Evolutionary conservation across 2,797 vertebrate genomes (phyloP).

Genomic region (Glossophaga mutica): DNA sequence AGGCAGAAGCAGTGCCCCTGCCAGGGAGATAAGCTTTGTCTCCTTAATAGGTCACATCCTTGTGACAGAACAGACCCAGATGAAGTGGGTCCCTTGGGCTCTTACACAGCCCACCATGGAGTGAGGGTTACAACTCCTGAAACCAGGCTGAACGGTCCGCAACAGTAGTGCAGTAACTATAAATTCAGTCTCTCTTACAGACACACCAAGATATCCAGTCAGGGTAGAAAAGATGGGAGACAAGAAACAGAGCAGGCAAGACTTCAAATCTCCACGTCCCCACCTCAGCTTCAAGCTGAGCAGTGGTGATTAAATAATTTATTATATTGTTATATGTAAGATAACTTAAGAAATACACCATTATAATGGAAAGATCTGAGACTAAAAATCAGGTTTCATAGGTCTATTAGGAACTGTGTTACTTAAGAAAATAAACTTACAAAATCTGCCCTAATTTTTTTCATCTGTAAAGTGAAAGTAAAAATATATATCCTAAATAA

Average conservation of each 20-base stretch:
- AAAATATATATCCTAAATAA: neutral
- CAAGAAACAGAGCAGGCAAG: neutral
- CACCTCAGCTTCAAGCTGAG: neutral
- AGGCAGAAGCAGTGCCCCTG: too few species aligned
- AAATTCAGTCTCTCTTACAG: neutral
- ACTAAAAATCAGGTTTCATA: neutral
- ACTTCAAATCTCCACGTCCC: neutral
- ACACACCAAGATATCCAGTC: neutral
- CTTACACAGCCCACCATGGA: too few species aligned
- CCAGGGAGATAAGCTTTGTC: too few species aligned
- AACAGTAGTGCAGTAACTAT: neutral
- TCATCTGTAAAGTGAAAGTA: slow-evolving; percentile 53
- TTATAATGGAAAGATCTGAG: neutral
- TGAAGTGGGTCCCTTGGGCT: too few species aligned
- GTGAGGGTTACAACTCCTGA: too few species aligned
- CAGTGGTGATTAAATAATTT: neutral
- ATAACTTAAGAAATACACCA: neutral
- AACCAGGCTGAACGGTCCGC: too few species aligned
- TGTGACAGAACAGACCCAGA: too few species aligned
- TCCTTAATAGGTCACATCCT: too few species aligned
- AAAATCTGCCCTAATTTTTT: neutral
- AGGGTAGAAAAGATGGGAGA: neutral
- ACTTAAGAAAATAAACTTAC: neutral
- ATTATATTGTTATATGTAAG: neutral
- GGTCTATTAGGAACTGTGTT: neutral